Evolutionary conservation across 2,113 vertebrate genomes (phyloP).

Genomic region (Felis chaus): DNA sequence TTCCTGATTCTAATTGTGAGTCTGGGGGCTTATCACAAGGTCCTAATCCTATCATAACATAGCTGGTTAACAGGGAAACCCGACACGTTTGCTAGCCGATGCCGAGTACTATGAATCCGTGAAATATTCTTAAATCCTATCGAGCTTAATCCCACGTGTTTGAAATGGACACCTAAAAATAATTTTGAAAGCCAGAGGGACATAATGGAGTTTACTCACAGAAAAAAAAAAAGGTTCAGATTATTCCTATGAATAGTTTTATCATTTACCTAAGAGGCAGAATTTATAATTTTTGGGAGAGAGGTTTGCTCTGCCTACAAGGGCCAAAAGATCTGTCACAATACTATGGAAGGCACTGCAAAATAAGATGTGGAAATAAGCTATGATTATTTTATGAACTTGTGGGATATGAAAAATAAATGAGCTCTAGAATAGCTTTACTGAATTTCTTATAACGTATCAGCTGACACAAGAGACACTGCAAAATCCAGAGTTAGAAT

Average conservation of each 20-base stretch:
- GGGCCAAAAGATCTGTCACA: background rate
- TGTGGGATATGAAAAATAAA: slow-evolving; percentile 63
- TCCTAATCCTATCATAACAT: background rate
- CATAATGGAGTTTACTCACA: background rate
- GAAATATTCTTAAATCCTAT: background rate
- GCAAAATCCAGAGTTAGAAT: background rate
- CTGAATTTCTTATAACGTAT: background rate
- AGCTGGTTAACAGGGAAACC: background rate
- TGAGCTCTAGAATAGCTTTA: slow-evolving; percentile 12
- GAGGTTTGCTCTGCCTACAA: background rate
- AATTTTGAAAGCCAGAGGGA: background rate
- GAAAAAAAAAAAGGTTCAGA: background rate
- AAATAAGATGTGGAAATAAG: background rate
- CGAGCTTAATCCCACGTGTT: background rate
- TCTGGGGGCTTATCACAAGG: background rate
- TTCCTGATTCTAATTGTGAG: background rate
- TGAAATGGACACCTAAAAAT: background rate
- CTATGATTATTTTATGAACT: slow-evolving; percentile 62
- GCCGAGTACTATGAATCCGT: background rate
- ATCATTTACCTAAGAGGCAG: background rate
- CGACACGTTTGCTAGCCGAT: background rate
- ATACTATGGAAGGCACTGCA: background rate
- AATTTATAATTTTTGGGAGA: background rate
- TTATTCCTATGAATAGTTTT: background rate
- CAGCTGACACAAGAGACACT: background rate